These are phyloP conservation scores for Phymanthus crucifer DNA, from an alignment of 92 coral and sea anemone genomes.

Conservation along the genomic window DNA sequence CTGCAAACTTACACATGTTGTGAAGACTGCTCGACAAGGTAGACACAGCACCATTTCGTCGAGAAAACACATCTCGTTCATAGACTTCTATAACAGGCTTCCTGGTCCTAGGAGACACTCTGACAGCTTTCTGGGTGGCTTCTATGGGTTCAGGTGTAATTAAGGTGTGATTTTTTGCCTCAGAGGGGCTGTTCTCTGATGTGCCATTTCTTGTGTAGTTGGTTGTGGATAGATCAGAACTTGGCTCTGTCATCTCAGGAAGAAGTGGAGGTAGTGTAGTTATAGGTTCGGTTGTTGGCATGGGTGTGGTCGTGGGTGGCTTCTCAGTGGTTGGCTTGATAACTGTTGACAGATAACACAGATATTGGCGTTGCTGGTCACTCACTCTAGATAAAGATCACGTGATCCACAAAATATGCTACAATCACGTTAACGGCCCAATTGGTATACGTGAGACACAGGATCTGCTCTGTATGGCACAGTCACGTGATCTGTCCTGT, in stretches of 20 bases:
- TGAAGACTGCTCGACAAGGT: conserved; percentile 8
- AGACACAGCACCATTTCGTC: conserved; percentile 5
- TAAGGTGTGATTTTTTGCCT: no score
- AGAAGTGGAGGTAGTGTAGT: background rate
- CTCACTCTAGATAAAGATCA: background rate
- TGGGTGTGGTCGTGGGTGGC: conserved; percentile 20
- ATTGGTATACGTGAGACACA: no score
- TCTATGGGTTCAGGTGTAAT: background rate
- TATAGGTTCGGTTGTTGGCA: background rate
- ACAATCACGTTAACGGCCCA: no score
- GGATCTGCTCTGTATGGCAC: no score
- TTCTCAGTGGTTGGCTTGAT: conserved; percentile 15
- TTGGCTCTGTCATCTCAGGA: background rate
- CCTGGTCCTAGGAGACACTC: background rate
- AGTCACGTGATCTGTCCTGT: no score
- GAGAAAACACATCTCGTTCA: conserved; percentile 23
- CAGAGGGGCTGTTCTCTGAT: background rate
- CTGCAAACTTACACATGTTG: background rate
- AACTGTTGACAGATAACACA: background rate
- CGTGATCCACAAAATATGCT: background rate
- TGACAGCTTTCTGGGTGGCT: background rate
- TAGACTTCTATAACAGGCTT: conserved; percentile 12
- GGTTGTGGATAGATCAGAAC: background rate
- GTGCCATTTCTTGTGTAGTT: background rate
- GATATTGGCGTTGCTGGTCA: background rate